Evolutionary conservation across 2,113 vertebrate genomes (phyloP), one percentile per base, ranked within the genome.

Genomic region (Ia io): DNA sequence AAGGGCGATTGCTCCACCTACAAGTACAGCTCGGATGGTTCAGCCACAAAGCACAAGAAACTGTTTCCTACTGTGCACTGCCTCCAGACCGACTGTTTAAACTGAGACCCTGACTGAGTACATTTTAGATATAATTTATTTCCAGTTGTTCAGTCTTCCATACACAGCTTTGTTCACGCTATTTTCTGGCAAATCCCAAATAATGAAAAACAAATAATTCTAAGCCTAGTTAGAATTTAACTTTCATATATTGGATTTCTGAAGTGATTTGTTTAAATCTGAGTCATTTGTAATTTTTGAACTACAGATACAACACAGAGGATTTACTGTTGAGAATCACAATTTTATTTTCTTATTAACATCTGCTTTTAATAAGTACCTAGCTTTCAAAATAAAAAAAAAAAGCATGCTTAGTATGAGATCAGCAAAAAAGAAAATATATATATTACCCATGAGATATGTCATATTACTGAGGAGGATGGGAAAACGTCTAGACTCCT

Each of bases 321-420:
- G 25, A 40, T 70, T 95, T 51, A 28, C 11, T 96, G 82, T 90
- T 96, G 95, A 96, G 96, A 98, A n/a, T 82, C 40, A 84, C 93
- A 42, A 82, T 96, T 98, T 98, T 97, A 98, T 98, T 98, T 83
- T 95, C 97, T 98, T 96, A 94, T 67, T 97, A 98, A 98, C 97
- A 98, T 96, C 94, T 87, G 91, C 93, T 98, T 96, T 98, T 98
- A 99, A 99, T 99, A 99, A 99, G 99, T 99, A 99, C 97, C 97
- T 98, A 98, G 96, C 97, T 98, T 97, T 97, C 96, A 74, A 79
- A n/a, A 9, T 13, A 5, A 12, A 97, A 98, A 97, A 97, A 37
- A 97, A 98, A 96, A 98, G 96, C 98, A 99, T 98, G 98, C 98
- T 98, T 94, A 97, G 61, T 88, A 91, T 84, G 93, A 93, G 95